Base-by-base conservation (phyloP, 1,140 invertebrate genomes). In the Cardiocondyla obscurior region DNA sequence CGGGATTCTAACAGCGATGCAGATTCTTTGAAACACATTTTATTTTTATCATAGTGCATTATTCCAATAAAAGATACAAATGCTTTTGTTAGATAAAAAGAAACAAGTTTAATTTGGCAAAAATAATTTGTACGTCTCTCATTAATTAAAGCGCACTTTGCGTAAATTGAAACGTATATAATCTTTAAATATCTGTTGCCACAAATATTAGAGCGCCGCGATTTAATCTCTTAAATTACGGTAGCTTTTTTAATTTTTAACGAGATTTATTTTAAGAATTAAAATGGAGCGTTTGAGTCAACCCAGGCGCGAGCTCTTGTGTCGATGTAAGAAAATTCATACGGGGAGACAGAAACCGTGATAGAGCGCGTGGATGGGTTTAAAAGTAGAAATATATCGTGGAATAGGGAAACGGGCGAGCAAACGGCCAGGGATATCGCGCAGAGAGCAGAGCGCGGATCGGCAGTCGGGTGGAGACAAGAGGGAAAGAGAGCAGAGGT, bases 381-480 rank as follows among this genome's bases (percentile, higher is more conserved):
- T 60, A 73, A 73, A 42, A 82, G 46, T 60, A 69, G 64, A 58
- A 39, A 36, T 83, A n/a, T 72, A 46, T 65, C 55, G 76, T 30
- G 55, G 16, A 76, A 84, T 74, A 82, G 81, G 49, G 67, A 55
- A 57, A 57, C 42, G 81, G 57, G 55, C 87, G 89, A 90, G 90
- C 89, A 90, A 91, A 89, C 87, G 88, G 91, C 90, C 89, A 93
- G 91, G 86, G 65, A 82, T 81, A 81, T 28, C 19, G 62, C 60
- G 76, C 55, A 42, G 58, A 42, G 60, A 8, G 16, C 46, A 87
- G 85, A 81, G n/a, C 58, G 85, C 81, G 74, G 77, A 60, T 84
- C 81, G 84, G 73, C 44, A 72, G 84, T 44, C n/a, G 51, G 76
- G 64, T 58, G 60, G 72, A 76, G 84, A 77, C 39, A 83, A n/a